Evolutionary conservation across 1,140 invertebrate species (phyloP), one percentile per base, ranked within the genome.

Genomic region (Drosophila serrata): DNA sequence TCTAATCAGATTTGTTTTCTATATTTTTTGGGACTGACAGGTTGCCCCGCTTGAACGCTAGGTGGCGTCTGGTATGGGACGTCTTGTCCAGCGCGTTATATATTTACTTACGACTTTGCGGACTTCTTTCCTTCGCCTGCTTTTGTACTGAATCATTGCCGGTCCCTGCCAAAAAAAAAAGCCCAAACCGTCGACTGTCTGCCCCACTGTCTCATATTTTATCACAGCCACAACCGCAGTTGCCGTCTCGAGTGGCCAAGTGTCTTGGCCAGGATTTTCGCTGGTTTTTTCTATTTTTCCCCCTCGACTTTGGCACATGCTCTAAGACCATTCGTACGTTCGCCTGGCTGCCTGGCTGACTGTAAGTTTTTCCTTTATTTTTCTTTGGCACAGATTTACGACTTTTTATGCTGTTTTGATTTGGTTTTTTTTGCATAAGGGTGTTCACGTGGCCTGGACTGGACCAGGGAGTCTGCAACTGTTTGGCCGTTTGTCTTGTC

Each of bases 341-440:
- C n/a, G 49, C 12, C 13, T 31, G 33, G 4, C 68, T 65, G 60
- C 9, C 48, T 53, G 51, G 19, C 15, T 35, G 11, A 17, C 60
- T 67, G 58, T 3, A 5, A 63, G 43, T 46, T 40, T 49, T 35
- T 33, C 46, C 46, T 37, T 65, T 45, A 61, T 46, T 60, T 62
- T 55, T 48, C 40, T 79, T 81, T 90, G 81, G 81, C 85, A 79
- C 67, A 90, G 86, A 90, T 90, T 90, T 90, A 90, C 86, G 86
- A 79, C 75, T 90, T 76, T 81, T 81, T 81, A 81, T 90, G 86
- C 81, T 90, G 75, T 90, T 90, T 90, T 90, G 86, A 90, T 90
- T 90, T 90, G 86, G 85, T 90, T 77, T 90, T 90, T 90, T 77
- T 90, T 90, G 85, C 85, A 90, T 88, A 90, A 90, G 85, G 85